Base-by-base conservation (phyloP, 2,888 invertebrate species). In the Rhimphoctona megacephalus region DNA sequence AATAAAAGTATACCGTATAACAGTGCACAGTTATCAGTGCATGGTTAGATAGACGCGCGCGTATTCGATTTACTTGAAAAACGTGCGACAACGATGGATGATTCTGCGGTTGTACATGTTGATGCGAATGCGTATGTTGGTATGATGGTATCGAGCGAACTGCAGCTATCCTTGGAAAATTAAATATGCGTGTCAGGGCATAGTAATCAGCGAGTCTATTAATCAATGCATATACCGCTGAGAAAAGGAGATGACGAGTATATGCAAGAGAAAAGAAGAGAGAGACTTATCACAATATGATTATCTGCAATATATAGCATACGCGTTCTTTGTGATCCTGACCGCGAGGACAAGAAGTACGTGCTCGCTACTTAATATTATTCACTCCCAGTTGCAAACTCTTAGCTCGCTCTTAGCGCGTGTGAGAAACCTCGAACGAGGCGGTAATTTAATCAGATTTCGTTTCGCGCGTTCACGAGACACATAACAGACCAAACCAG, bases 151-250 rank as follows among this genome's bases (percentile, higher is more conserved):
- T 77, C 49, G 66, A 52, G 49, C 39, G 39, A 46, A 25, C 30
- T 30, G 17, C 57, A 43, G 9, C 30, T 74, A 81, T 84, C 86
- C 86, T 86, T 86, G 86, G 54, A 74, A 52, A 64, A 86, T 84
- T 86, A 78, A 81, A 78, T 84, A 86, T 86, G 86, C 83, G 84
- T 81, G 83, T 83, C 86, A 78, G 78, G 86, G 78, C 64, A 83
- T 83, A 54, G 77, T 86, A 81, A 86, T 86, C 78, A 78, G 72
- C 73, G 73, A 36, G 36, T 78, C 77, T 78, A 81, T 84, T 86
- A 84, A 84, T 84, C 83, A 86, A 78, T 69, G 81, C 54, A 25
- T 57, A 70, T 39, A 39, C n/a, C n/a, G n/a, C 46, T 61, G 73
- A 66, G 69, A 54, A 78, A 64, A 30, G 69, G 73, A 74, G 67